phyloP scores from a whole-genome alignment of 2,797 vertebrate genomes.

The Anas georgica region DNA sequence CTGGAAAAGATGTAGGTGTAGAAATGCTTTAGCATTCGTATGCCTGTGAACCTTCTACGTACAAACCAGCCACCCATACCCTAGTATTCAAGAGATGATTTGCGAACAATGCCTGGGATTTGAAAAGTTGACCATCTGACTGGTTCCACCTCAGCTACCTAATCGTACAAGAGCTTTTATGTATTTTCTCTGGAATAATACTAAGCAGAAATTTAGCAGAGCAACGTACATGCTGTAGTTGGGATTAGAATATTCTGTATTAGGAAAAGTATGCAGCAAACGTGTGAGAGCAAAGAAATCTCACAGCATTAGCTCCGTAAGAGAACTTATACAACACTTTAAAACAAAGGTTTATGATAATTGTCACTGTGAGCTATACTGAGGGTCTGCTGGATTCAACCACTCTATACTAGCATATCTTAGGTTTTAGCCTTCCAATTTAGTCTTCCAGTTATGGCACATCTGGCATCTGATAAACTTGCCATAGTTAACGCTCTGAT shows the following conservation, averaged over 20 bases:
- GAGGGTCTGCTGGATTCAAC: background rate
- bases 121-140: background rate
- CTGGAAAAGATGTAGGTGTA: constrained; percentile 63
- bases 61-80: background rate
- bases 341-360: background rate
- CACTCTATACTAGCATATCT: background rate
- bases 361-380: background rate
- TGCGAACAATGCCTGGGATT: background rate
- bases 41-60: background rate
- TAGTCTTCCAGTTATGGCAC: background rate
- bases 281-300: background rate
- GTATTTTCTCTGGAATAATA: background rate
- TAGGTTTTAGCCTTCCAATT: background rate
- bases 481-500: background rate
- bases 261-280: background rate
- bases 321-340: background rate
- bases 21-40: background rate
- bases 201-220: background rate
- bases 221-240: background rate
- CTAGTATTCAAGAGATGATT: background rate
- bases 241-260: background rate
- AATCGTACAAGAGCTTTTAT: background rate
- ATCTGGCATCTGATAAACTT: background rate
- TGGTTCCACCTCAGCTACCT: background rate
- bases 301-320: background rate